Evolutionary conservation across 2,797 vertebrate genomes (phyloP).

Genomic region (Karalla daura): DNA sequence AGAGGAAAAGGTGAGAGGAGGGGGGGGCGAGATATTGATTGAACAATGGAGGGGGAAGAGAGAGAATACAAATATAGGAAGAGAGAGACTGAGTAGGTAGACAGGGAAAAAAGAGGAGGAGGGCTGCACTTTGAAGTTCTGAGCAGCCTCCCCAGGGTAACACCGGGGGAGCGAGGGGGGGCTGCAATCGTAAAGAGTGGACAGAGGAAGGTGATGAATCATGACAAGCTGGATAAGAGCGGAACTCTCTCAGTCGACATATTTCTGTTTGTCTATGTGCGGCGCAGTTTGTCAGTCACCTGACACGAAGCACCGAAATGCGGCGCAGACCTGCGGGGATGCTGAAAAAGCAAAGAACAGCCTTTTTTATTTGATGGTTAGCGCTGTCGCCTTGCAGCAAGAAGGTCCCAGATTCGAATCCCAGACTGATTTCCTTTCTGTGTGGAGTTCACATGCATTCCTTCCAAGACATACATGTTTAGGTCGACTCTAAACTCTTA

Average conservation of each 20-base stretch:
- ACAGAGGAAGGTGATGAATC: constrained; percentile 62
- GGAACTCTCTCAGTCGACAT: constrained; percentile 20
- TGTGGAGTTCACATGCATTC: no score
- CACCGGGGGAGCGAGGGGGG: constrained; percentile 33
- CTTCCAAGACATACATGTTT: no score
- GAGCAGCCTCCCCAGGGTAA: constrained; percentile 51
- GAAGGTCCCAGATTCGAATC: no score
- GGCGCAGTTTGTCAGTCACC: constrained; percentile 18
- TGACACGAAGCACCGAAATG: background rate
- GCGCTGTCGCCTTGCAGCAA: no score
- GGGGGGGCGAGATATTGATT: constrained; percentile 65
- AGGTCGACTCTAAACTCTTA: no score
- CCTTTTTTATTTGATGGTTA: constrained; percentile 23
- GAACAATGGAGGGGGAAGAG: constrained; percentile 50
- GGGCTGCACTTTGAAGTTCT: constrained; percentile 65
- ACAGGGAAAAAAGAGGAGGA: constrained; percentile 40
- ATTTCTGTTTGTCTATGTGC: constrained; percentile 21
- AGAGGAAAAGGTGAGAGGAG: constrained; percentile 27
- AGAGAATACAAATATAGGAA: constrained; percentile 66
- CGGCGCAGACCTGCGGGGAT: background rate
- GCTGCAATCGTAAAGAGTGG: constrained; percentile 40
- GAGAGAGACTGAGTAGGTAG: constrained; percentile 34
- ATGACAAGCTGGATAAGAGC: constrained; percentile 35
- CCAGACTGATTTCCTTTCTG: no score
- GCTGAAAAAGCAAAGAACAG: constrained; percentile 6